Evolutionary conservation across 64 coral and sea anemone genomes (phyloP), one percentile per base, ranked within the genome.

Genomic region (Montipora capricornis): DNA sequence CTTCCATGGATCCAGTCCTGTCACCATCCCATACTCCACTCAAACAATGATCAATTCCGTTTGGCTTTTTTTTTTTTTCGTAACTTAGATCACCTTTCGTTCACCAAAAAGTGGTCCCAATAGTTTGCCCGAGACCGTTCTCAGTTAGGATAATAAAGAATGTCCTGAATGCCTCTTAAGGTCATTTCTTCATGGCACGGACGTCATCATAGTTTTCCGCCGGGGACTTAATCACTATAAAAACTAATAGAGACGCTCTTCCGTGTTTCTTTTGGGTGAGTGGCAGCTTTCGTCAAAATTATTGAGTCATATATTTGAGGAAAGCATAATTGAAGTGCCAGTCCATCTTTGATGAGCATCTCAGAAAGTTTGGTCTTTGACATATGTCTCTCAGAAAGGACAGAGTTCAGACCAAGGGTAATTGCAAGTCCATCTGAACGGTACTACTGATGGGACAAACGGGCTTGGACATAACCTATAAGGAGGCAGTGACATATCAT

Each of bases 371-470:
- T 88, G 20, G 76, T 48, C 29, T n/a, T 87, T 88, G 75, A 93
- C 73, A 47, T 88, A 88, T 20, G 68, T 70, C 44, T 78, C 61
- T 11, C n/a, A n/a, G n/a, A 93, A 60, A 49, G 71, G 75, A 46
- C 92, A 93, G 22, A 93, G 74, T 64, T 93, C 92, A 4, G 5
- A 70, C 92, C 92, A 93, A 10, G 92, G 7, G 68, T n/a, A 80
- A 58, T 76, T 64, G 44, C 0, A 93, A 88, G n/a, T 87, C 22
- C 6, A 93, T 80, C 55, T 93, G 67, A n/a, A 93, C 68, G n/a
- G 20, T 88, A 88, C 13, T n/a, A 87, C 68, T 49, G 74, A 69
- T n/a, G n/a, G 9, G 92, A 84, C 8, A 73, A 71, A 4, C n/a
- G n/a, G 66, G 82, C 59, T 70, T 86, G 8, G 82, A 49, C 4